Base-by-base conservation (phyloP, 2,797 vertebrate genomes). In the Chloroceryle amazona region DNA sequence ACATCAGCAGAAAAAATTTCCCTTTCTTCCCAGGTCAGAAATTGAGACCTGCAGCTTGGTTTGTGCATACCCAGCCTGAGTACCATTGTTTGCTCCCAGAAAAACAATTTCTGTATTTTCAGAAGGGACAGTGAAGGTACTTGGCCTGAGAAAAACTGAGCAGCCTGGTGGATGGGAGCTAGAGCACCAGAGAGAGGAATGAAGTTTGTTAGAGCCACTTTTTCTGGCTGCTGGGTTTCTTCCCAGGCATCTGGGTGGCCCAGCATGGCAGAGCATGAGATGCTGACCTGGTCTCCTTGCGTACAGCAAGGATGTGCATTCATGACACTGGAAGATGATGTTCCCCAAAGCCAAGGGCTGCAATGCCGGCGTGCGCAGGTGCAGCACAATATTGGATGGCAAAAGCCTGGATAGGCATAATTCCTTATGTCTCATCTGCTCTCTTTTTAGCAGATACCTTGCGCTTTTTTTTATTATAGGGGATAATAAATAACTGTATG, bases 231-330 rank as follows among this genome's bases (percentile, higher is more conserved):
- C 20, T 46, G 42, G 22, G 8, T 35, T 80, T 82, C 55, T 58
- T 52, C 55, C 49, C 1, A 1, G 21, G 42, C 73, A 35, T 9
- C 13, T 11, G 26, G 31, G 31, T 33, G 60, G 25, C 62, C 42
- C 33, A 22, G 14, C 0, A 1, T 22, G 49, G 58, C 31, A 68
- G 37, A 73, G 19, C 7, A 14, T 1, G 12, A 52, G 37, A 20
- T 2, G 4, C 54, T 68, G 62, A 44, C 25, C 21, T 4, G 2
- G 3, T 33, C 41, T 57, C 33, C 67, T 25, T 37, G 62, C 1
- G 0, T 9, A 9, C 0, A 2, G 47, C 23, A 42, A 46, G 35
- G 44, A 49, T 52, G 62, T 0, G 1, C 0, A 2, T 29, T 42
- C 1, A 2, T 71, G 68, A 22, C 10, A 2, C 21, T 16, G 33